These are phyloP conservation scores for Tachystola acroxantha DNA, from an alignment of 2,888 invertebrate species.

Conservation along the genomic window DNA sequence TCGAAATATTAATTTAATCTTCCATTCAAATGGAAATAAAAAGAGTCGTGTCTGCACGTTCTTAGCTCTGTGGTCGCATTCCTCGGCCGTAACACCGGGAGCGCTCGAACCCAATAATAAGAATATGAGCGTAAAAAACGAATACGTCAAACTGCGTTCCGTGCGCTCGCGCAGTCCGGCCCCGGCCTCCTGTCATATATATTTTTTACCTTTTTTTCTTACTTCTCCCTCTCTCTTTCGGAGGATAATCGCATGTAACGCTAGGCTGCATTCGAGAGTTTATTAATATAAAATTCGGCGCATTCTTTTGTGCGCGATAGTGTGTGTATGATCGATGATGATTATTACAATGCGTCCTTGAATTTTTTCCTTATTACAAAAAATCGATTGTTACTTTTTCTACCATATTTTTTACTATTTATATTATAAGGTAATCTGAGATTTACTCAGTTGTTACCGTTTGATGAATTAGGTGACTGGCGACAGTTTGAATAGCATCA, in stretches of 20 bases:
- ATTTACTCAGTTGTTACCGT: neutral
- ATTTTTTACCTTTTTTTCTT: constrained; percentile 19
- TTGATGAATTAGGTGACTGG: neutral
- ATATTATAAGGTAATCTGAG: neutral
- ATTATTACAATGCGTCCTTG: constrained; percentile 7
- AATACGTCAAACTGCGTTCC: constrained; percentile 58
- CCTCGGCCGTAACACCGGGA: constrained; percentile 76
- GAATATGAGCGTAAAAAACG: constrained; percentile 73
- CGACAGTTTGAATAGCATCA: constrained; percentile 6
- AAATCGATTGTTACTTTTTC: neutral
- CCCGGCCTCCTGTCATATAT: constrained; percentile 46
- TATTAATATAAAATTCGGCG: constrained; percentile 43
- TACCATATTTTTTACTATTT: neutral
- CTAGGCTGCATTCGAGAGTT: constrained; percentile 55
- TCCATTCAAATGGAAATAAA: neutral
- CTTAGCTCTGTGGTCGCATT: constrained; percentile 60
- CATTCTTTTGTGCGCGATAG: constrained; percentile 2
- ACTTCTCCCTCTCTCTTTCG: constrained; percentile 38
- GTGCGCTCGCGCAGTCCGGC: constrained; percentile 44
- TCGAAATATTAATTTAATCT: no score
- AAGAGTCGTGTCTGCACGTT: constrained; percentile 37
- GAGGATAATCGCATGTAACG: constrained; percentile 69
- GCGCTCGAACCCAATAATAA: constrained; percentile 73
- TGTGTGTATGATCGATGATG: constrained; percentile 15
- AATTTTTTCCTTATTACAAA: neutral